Percentiles rank a stretch among this genome's conserved stretches.
Evolutionary conservation across 2,113 vertebrate genomes (phyloP).

Genomic region (Kobus ellipsiprymnus): DNA sequence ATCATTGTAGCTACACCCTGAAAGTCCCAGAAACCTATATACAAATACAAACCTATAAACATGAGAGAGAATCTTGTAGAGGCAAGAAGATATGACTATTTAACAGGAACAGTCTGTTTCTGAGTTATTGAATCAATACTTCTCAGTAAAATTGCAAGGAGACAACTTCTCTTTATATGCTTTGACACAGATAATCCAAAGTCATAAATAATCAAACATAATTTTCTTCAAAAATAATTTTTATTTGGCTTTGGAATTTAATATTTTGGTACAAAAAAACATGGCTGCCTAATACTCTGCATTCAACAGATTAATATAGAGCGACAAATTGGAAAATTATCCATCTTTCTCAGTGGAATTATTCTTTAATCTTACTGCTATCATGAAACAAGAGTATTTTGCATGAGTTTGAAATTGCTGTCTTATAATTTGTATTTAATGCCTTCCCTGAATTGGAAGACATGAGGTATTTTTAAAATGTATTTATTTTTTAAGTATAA

Average conservation of each 20-base stretch:
- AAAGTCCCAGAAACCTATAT: not conserved
- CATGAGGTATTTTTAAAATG: not conserved
- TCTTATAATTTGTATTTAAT: not conserved
- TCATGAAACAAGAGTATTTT: not conserved
- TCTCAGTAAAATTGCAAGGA: not conserved
- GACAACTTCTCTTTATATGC: not conserved
- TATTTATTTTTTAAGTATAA: not conserved
- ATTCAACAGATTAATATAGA: constrained; percentile 29
- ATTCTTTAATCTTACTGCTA: not conserved
- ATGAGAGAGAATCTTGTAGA: not conserved
- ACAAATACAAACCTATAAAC: not conserved
- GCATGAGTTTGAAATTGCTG: not conserved
- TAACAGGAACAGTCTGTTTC: constrained; percentile 14
- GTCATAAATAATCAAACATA: constrained; percentile 7
- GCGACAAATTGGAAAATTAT: not conserved
- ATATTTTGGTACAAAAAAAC: constrained; percentile 13
- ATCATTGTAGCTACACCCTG: not conserved
- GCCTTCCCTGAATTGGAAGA: not conserved
- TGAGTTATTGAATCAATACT: not conserved
- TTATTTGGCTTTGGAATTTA: constrained; percentile 25
- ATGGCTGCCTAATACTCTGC: not conserved
- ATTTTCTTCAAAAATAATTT: not conserved
- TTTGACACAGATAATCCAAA: not conserved
- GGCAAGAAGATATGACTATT: not conserved
- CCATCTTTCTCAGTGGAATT: not conserved